Evolutionary conservation across 2,797 vertebrate genomes (phyloP), one percentile per base, ranked within the genome.

Genomic region (Channallabes apus): DNA sequence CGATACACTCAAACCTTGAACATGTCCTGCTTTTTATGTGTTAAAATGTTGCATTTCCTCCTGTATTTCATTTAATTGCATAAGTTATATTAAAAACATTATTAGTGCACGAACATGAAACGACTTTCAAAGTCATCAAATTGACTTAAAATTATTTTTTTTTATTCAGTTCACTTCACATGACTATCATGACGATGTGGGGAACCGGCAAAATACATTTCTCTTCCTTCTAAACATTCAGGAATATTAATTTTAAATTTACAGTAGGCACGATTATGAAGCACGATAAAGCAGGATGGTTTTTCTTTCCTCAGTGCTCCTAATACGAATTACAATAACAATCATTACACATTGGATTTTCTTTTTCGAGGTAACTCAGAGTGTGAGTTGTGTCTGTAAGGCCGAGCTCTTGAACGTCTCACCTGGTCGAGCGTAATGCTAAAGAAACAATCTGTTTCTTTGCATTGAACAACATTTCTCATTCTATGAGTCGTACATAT

Each of bases 1-100:
- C 32, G 29, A 35, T 77, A 38, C 77, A 38, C 77, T 38, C 18
- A 46, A 64, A 46, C 78, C 79, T 9, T 80, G n/a, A 80, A 59
- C 61, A 1, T 75, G 4, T 15, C 41, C 69, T 41, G 3, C 3
- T 68, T 54, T 24, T 54, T 80, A 46, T 46, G 22, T 35, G 38
- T 51, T 22, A 12, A 41, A 41, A 2, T 18, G 6, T 32, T 64
- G 8, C 18, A 24, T 71, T 29, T 27, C 27, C 56, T 20, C 38
- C 27, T 73, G 20, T 8, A 7, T 79, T 69, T 68, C n/a, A 29
- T 64, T 80, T 27, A 62, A 64, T 64, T 4, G 65, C 68, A 84
- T 54, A 14, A 54, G 3, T 32, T 20, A 20, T 11, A 51, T 65
- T 20, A 29, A 65, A 79, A 41, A 4, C 38, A 27, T 65, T 65